Percentiles rank a stretch among this genome's conserved stretches.
Conservation (phyloP, 2,113 vertebrate species). For the Marmota monax region DNA sequence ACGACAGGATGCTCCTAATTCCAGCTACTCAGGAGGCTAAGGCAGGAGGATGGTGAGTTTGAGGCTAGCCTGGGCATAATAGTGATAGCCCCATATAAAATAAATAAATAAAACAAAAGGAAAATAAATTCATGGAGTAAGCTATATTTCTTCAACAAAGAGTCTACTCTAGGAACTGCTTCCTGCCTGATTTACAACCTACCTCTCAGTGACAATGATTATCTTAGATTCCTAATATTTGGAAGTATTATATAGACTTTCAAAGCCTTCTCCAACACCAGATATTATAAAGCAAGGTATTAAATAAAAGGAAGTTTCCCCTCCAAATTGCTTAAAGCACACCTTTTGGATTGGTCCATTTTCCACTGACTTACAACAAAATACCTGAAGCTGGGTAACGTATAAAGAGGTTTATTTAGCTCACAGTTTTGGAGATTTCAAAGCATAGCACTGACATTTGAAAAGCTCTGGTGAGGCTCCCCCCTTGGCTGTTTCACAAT, state of each 20-base stretch:
- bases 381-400: neutral
- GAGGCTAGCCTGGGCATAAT: no score
- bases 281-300: neutral
- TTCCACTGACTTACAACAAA: neutral
- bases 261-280: neutral
- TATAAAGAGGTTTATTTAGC: neutral
- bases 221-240: neutral
- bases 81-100: no score
- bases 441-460: neutral
- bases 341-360: neutral
- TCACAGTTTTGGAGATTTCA: neutral
- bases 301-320: neutral
- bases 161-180: neutral
- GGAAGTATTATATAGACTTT: neutral
- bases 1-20: neutral
- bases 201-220: neutral
- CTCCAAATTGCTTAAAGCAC: neutral
- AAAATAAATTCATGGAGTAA: neutral
- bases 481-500: neutral
- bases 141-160: neutral
- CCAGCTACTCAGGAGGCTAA: no score
- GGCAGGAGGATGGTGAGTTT: no score
- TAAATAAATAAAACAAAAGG: no score
- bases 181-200: neutral
- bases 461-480: neutral